Conservation (phyloP, 2,888 invertebrate genomes). For the Argynnis bischoffii region DNA sequence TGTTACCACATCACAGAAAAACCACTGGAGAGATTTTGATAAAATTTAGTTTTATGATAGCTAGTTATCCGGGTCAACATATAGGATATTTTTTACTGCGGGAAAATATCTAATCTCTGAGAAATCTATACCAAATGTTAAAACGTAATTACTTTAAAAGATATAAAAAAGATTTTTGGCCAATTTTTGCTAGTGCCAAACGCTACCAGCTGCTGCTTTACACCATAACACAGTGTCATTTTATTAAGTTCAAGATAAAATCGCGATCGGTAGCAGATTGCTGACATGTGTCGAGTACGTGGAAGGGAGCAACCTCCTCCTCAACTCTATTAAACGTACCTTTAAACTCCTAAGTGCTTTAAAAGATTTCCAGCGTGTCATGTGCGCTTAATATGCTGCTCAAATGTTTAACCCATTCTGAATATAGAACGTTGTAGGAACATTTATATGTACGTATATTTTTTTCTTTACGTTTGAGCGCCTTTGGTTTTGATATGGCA, state of each 20-base stretch:
- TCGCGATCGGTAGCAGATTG: constrained; percentile 64
- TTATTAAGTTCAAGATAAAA: constrained; percentile 71
- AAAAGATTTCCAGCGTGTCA: constrained; percentile 36
- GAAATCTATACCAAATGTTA: too few species aligned
- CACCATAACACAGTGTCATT: constrained; percentile 57
- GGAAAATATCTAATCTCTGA: too few species aligned
- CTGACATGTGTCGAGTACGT: constrained; percentile 69
- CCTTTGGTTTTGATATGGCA: neutral
- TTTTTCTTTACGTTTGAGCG: neutral
- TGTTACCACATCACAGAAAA: too few species aligned
- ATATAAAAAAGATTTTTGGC: too few species aligned
- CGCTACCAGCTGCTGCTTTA: constrained; percentile 41
- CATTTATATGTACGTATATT: neutral
- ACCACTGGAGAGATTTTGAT: too few species aligned
- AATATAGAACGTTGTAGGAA: constrained; percentile 7
- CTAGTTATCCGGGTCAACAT: too few species aligned
- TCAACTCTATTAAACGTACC: constrained; percentile 45
- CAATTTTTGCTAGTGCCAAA: neutral
- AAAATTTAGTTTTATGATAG: too few species aligned
- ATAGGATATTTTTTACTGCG: too few species aligned
- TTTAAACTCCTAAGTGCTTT: constrained; percentile 48
- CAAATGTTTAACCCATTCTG: constrained; percentile 10
- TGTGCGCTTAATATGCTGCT: constrained; percentile 30
- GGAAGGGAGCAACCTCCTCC: constrained; percentile 28
- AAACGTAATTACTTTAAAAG: too few species aligned